These are phyloP conservation scores for Poecilobothrus nobilitatus DNA, from an alignment of 2,888 invertebrate genomes.

Conservation along the genomic window DNA sequence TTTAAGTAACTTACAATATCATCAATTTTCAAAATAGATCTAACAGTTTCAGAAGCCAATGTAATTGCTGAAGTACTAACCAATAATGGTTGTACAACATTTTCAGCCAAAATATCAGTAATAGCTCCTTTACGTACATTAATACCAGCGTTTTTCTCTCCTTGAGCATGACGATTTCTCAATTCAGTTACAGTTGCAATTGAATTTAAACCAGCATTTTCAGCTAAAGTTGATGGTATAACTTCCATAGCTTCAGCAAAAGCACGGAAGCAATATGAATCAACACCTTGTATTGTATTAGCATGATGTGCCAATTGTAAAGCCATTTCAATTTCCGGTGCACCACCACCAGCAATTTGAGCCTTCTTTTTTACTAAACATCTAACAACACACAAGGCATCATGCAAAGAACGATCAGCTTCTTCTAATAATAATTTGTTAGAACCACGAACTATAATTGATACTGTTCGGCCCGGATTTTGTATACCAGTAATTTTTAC, in stretches of 20 bases:
- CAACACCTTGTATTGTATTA: slow-evolving; percentile 78
- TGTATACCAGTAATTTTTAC: slow-evolving; percentile 87
- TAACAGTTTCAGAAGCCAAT: slow-evolving; percentile 91
- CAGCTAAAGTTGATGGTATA: slow-evolving; percentile 82
- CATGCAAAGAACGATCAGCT: slow-evolving; percentile 86
- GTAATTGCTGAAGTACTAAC: slow-evolving; percentile 90
- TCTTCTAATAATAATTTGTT: slow-evolving; percentile 84
- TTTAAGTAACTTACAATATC: slow-evolving; percentile 67
- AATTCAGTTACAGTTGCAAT: slow-evolving; percentile 95
- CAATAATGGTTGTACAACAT: slow-evolving; percentile 93
- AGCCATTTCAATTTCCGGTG: slow-evolving; percentile 93
- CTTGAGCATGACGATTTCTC: slow-evolving; percentile 84
- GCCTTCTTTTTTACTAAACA: slow-evolving; percentile 92
- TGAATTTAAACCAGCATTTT: slow-evolving; percentile 81
- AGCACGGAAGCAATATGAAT: slow-evolving; percentile 90
- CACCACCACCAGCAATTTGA: slow-evolving; percentile 91
- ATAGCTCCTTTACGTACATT: slow-evolving; percentile 95
- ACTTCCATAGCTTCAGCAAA: slow-evolving; percentile 95
- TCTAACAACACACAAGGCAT: slow-evolving; percentile 83
- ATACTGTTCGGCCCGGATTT: slow-evolving; percentile 82
- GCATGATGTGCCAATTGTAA: slow-evolving; percentile 72
- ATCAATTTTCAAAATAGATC: slow-evolving; percentile 97
- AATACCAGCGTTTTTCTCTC: slow-evolving; percentile 81
- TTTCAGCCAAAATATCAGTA: slow-evolving; percentile 93
- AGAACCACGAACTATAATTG: slow-evolving; percentile 77